These are phyloP conservation scores for Pristis pectinata DNA, from an alignment of 2,797 vertebrate species.

Conservation along the genomic window DNA sequence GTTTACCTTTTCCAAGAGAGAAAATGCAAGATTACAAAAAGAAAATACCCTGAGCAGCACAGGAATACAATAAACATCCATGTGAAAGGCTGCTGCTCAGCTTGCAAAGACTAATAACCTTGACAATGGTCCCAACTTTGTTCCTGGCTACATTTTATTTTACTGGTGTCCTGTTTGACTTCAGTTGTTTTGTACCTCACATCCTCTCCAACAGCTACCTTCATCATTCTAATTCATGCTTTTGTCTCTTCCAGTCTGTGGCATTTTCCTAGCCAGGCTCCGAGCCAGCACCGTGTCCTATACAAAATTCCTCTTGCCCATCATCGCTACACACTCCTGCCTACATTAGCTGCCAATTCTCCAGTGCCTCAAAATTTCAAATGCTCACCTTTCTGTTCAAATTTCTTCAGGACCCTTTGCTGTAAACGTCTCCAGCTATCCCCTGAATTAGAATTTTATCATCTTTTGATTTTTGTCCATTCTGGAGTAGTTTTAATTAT, in stretches of 20 bases:
- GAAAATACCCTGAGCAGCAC: neutral
- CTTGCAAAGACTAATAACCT: neutral
- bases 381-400: neutral
- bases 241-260: neutral
- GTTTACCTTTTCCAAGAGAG: neutral
- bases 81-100: neutral
- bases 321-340: neutral
- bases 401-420: neutral
- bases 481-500: neutral
- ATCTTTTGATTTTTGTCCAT: neutral
- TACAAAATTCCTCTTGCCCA: neutral
- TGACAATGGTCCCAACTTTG: neutral
- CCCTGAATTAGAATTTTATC: neutral
- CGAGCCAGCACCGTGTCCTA: neutral
- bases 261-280: neutral
- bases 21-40: neutral
- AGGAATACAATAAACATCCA: neutral
- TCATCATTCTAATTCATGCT: neutral
- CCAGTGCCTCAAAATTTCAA: neutral
- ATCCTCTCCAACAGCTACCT: neutral
- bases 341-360: neutral
- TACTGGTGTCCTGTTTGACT: neutral
- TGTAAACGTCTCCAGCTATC: neutral
- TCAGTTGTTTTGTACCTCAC: neutral
- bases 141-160: neutral